These are phyloP conservation scores for Drosophila meridiana DNA, from an alignment of 2,888 invertebrate species.

Conservation along the genomic window DNA sequence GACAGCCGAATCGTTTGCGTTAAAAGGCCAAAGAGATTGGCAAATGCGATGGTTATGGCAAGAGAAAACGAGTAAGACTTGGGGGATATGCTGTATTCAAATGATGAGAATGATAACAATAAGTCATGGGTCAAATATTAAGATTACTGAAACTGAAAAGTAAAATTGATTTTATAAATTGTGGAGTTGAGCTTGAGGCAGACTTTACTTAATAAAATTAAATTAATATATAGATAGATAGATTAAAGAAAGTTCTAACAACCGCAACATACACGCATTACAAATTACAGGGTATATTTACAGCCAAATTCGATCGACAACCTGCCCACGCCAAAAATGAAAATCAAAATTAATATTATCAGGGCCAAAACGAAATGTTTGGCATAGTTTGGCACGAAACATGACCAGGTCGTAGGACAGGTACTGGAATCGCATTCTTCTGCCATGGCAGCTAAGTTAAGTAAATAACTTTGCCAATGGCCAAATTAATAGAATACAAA, in stretches of 20 bases:
- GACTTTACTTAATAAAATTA: too few relatives aligned
- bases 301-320: slow-evolving; percentile 9
- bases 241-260: too few relatives aligned
- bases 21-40: not conserved
- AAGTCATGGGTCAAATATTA: not conserved
- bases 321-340: slow-evolving; percentile 28
- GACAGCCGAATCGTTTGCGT: slow-evolving; percentile 1
- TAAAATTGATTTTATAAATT: not conserved
- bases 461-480: slow-evolving; percentile 50
- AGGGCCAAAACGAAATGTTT: slow-evolving; percentile 41
- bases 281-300: not conserved
- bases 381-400: slow-evolving; percentile 25
- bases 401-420: slow-evolving; percentile 1
- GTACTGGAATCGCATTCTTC: slow-evolving; percentile 38
- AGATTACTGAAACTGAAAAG: too few relatives aligned
- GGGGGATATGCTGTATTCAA: not conserved
- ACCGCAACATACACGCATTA: not conserved
- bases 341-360: slow-evolving; percentile 65
- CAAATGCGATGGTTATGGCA: not conserved
- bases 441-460: slow-evolving; percentile 15
- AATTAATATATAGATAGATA: too few relatives aligned
- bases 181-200: too few relatives aligned
- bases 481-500: slow-evolving; percentile 74
- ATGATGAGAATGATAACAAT: not conserved
- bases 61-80: not conserved